Evolutionary conservation across 1,140 invertebrate genomes (phyloP), one percentile per base, ranked within the genome.

Genomic region (Bactericera cockerelli): DNA sequence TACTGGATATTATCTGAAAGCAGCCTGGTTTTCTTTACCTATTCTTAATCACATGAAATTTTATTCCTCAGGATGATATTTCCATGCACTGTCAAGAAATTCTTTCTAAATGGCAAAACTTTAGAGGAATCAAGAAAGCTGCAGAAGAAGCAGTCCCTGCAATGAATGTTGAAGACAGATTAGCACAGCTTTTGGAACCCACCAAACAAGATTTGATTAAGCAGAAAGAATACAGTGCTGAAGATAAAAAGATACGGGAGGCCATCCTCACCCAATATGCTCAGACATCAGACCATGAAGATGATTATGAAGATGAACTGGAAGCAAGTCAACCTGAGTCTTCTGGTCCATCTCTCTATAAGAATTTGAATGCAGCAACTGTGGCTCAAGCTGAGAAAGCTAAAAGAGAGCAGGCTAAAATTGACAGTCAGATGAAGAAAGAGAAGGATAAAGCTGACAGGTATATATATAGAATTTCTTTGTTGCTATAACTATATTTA

Each of bases 401-500:
- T 64, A 81, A 83, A 61, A 74, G 86, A 38, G 87, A 90, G 67
- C 81, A 82, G 66, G 81, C 84, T 2, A 82, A 85, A 65, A 67
- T 78, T 14, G 87, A 90, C 24, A 83, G 84, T 65, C 81, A 84
- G 61, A 82, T 81, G 62, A 92, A 92, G 64, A 89, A 89, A 66
- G 87, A 89, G 66, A 89, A 88, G 67, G 88, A 91, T 65, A 89
- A 86, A 72, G 87, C 90, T 65, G 88, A 91, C 68, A 78, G 87
- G 86, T 87, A 70, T 3, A 13, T 31, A 31, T 31, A n/a, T n/a
- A n/a, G n/a, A n/a, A n/a, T n/a, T n/a, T n/a, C n/a, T n/a, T n/a
- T n/a, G n/a, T n/a, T n/a, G n/a, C n/a, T n/a, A n/a, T n/a, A n/a
- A n/a, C n/a, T n/a, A n/a, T n/a, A n/a, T n/a, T n/a, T n/a, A n/a